phyloP scores from a whole-genome alignment of 2,113 vertebrate species.

The Kryptolebias marmoratus region DNA sequence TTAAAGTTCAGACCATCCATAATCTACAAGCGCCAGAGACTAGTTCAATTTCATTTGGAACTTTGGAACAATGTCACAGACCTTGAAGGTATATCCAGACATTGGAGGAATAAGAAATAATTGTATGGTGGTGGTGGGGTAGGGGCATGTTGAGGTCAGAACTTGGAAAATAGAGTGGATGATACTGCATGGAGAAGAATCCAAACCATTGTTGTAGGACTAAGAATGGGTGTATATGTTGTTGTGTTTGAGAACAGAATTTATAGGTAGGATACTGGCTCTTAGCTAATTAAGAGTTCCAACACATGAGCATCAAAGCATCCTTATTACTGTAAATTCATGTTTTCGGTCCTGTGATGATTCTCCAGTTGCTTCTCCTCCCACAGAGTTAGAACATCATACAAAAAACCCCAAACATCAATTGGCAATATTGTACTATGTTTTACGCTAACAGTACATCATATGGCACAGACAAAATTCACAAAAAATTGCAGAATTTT shows the following conservation, averaged over 20 bases:
- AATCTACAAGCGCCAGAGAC: slow-evolving; percentile 44
- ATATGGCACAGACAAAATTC: too few relatives aligned
- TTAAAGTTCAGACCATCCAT: slow-evolving; percentile 52
- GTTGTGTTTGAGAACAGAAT: slow-evolving; percentile 1
- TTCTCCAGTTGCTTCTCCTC: too few relatives aligned
- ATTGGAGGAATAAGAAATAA: slow-evolving; percentile 4
- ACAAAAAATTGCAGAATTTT: too few relatives aligned
- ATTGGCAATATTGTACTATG: too few relatives aligned
- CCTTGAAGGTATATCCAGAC: slow-evolving; percentile 38
- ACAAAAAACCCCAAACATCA: too few relatives aligned
- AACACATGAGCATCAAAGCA: too few relatives aligned
- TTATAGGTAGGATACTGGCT: slow-evolving; percentile 17
- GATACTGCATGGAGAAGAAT: not conserved
- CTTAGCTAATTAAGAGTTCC: not conserved
- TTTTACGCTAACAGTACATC: too few relatives aligned
- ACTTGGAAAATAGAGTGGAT: not conserved
- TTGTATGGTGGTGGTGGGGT: not conserved
- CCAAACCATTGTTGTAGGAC: not conserved
- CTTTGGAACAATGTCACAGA: slow-evolving; percentile 51
- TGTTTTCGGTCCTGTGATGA: too few relatives aligned
- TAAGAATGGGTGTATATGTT: not conserved
- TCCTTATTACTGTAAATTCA: not conserved
- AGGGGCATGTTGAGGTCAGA: not conserved
- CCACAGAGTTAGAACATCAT: too few relatives aligned
- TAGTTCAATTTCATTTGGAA: slow-evolving; percentile 62